Percentiles rank a stretch among this genome's conserved stretches.
These are phyloP conservation scores for Bellardia bayeri DNA, from an alignment of 2,888 invertebrate species.

Conservation along the genomic window DNA sequence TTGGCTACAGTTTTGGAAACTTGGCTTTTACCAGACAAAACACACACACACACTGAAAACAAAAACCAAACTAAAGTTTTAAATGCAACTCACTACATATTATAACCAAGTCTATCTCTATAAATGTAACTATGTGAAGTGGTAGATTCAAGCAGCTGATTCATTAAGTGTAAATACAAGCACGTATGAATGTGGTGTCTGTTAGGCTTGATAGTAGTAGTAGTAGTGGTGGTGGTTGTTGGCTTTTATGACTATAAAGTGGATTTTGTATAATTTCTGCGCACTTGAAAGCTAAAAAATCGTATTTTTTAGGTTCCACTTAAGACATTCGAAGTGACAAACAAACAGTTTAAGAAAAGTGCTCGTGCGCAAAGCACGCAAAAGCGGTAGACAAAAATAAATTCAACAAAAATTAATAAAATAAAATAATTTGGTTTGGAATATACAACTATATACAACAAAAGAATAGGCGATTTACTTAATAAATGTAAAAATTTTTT, in stretches of 20 bases:
- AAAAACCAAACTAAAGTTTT: constrained; percentile 15
- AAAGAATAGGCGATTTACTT: constrained; percentile 21
- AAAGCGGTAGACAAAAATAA: constrained; percentile 74
- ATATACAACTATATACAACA: constrained; percentile 39
- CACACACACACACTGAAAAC: constrained; percentile 2
- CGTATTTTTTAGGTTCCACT: constrained; percentile 76
- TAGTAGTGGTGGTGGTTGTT: constrained; percentile 26
- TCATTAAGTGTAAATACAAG: not conserved
- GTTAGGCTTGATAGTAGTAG: not conserved
- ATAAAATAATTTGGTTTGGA: constrained; percentile 38
- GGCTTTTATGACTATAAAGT: constrained; percentile 54
- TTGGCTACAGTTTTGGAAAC: constrained; percentile 7
- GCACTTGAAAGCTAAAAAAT: constrained; percentile 62
- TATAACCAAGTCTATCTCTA: not conserved
- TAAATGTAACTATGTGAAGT: not conserved
- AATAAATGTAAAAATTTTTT: constrained; percentile 40
- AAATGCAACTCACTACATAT: constrained; percentile 14
- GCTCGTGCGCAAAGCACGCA: constrained; percentile 81
- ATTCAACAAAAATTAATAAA: constrained; percentile 51
- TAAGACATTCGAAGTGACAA: constrained; percentile 76
- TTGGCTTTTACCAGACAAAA: constrained; percentile 28
- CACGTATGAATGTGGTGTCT: constrained; percentile 2
- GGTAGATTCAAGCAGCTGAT: constrained; percentile 44
- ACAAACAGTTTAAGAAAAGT: constrained; percentile 81
- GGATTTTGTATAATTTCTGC: constrained; percentile 71